These are phyloP conservation scores for Aptenodytes patagonicus DNA, from an alignment of 2,113 vertebrate species.

Conservation along the genomic window DNA sequence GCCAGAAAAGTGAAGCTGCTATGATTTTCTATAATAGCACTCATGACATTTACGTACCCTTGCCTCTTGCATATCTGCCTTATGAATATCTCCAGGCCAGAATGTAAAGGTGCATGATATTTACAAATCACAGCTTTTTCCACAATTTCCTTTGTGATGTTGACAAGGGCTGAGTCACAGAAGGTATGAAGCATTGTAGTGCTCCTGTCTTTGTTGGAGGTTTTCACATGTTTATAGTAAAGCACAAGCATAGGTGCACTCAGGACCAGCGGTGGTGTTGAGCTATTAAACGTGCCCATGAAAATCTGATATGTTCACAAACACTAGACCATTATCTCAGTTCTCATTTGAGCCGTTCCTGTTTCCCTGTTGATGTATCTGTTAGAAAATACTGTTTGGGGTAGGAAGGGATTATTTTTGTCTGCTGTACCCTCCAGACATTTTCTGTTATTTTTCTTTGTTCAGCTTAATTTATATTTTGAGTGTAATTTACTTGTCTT, in stretches of 20 bases:
- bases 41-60: background rate
- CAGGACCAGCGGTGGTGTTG: background rate
- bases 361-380: background rate
- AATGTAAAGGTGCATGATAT: background rate
- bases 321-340: background rate
- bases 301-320: background rate
- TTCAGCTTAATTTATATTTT: background rate
- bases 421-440: background rate
- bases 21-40: background rate
- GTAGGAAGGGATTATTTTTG: background rate
- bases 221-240: background rate
- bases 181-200: background rate
- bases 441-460: background rate
- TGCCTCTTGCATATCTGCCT: background rate
- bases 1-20: background rate
- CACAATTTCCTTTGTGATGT: background rate
- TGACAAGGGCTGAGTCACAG: background rate
- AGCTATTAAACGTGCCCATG: background rate
- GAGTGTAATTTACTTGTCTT: background rate
- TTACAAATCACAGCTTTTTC: background rate
- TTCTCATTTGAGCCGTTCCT: background rate
- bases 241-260: background rate
- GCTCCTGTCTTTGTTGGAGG: background rate
- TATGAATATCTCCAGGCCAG: background rate
- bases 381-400: background rate